phyloP scores from a whole-genome alignment of 2,113 vertebrate species.

The Acanthisitta chloris region DNA sequence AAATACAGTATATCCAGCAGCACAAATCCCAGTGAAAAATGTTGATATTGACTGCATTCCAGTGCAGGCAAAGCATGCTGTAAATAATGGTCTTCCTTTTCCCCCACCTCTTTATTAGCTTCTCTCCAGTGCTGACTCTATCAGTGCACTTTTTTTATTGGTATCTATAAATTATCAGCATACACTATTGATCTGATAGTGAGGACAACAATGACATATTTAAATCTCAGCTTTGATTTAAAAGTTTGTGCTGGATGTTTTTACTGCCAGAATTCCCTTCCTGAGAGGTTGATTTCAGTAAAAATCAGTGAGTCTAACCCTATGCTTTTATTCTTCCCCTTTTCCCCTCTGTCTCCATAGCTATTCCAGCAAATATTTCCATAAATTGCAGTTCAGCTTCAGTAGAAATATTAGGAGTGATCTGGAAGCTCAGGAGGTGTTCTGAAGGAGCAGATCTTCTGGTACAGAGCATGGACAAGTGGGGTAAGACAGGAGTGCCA shows the following conservation, averaged over 20 bases:
- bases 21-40: slow-evolving; percentile 23
- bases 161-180: slow-evolving; percentile 1
- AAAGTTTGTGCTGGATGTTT: not conserved
- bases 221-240: not conserved
- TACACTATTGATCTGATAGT: not conserved
- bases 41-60: not conserved
- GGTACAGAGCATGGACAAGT: rapidly evolving
- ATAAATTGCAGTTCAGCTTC: not conserved
- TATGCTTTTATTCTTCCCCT: not conserved
- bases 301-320: not conserved
- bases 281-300: not conserved
- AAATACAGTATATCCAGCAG: not conserved
- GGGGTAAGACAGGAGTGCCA: not conserved
- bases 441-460: not conserved
- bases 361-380: not conserved
- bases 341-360: not conserved
- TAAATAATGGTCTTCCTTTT: not conserved
- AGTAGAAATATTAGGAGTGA: not conserved
- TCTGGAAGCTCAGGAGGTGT: not conserved
- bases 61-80: not conserved
- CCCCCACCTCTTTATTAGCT: not conserved
- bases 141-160: not conserved
- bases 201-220: not conserved
- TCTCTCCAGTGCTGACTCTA: not conserved
- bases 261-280: not conserved